phyloP scores from a whole-genome alignment of 2,797 vertebrate species.

The Eulemur albifrons region DNA sequence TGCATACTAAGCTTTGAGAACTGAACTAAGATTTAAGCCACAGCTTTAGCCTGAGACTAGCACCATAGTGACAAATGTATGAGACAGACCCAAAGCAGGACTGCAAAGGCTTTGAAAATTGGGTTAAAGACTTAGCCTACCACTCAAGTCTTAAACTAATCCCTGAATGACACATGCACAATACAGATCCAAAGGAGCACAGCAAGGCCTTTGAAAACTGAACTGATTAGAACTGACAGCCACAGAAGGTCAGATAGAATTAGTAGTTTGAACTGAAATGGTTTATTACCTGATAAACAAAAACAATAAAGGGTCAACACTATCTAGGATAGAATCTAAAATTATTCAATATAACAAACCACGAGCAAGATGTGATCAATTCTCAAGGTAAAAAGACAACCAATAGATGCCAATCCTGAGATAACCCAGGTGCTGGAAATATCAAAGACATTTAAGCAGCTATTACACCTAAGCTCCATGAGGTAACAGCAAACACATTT shows the following conservation, averaged over 20 bases:
- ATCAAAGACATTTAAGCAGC: neutral
- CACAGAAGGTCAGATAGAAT: neutral
- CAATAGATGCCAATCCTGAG: neutral
- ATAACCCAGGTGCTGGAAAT: neutral
- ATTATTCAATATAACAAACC: neutral
- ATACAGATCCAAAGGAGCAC: neutral
- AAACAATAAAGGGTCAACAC: neutral
- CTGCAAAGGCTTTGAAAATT: neutral
- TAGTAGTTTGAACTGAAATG: neutral
- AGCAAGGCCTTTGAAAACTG: neutral
- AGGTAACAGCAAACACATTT: neutral
- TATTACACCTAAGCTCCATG: neutral
- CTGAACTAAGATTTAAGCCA: neutral
- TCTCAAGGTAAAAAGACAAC: neutral
- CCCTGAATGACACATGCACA: neutral
- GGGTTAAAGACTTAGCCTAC: neutral
- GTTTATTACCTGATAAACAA: neutral
- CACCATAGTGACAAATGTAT: neutral
- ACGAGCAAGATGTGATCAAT: neutral
- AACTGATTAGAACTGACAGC: neutral
- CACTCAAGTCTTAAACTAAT: neutral
- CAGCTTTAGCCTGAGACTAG: neutral
- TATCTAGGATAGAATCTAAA: neutral
- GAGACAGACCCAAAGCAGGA: neutral
- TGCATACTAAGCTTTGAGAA: neutral